phyloP scores from a whole-genome alignment of 2,113 vertebrate species.

The Prinia subflava region DNA sequence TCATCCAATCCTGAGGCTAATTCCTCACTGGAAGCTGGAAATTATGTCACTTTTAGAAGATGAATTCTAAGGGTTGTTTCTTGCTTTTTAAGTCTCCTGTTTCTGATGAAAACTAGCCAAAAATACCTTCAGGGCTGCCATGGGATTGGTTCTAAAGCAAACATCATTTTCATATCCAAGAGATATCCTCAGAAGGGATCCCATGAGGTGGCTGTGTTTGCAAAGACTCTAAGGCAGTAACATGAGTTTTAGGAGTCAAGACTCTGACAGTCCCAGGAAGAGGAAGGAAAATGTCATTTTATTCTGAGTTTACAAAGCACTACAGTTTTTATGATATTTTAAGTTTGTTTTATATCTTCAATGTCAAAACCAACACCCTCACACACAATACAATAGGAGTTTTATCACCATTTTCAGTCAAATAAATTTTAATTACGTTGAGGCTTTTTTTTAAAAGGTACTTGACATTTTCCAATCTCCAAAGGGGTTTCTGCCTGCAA shows the following conservation, averaged over 20 bases:
- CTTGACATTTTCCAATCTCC: slow-evolving; percentile 2
- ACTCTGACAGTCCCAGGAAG: background rate
- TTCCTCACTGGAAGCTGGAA: background rate
- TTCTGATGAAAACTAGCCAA: background rate
- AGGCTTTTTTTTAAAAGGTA: background rate
- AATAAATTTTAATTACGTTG: background rate
- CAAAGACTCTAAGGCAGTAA: background rate
- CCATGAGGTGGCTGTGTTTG: background rate
- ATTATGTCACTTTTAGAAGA: background rate
- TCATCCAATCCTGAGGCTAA: background rate
- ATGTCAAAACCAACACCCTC: background rate
- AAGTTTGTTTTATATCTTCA: background rate
- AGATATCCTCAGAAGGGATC: background rate
- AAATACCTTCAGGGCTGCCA: background rate
- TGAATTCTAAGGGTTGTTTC: background rate
- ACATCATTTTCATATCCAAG: background rate
- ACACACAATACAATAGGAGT: background rate
- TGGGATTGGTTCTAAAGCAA: slow-evolving; percentile 4
- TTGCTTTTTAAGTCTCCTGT: background rate
- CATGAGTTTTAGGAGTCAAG: background rate
- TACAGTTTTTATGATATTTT: background rate
- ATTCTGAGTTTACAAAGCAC: background rate
- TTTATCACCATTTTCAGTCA: background rate
- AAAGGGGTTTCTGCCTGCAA: background rate
- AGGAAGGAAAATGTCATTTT: background rate